phyloP scores from a whole-genome alignment of 2,888 invertebrate genomes.

The Hirtodrosophila cameraria region DNA sequence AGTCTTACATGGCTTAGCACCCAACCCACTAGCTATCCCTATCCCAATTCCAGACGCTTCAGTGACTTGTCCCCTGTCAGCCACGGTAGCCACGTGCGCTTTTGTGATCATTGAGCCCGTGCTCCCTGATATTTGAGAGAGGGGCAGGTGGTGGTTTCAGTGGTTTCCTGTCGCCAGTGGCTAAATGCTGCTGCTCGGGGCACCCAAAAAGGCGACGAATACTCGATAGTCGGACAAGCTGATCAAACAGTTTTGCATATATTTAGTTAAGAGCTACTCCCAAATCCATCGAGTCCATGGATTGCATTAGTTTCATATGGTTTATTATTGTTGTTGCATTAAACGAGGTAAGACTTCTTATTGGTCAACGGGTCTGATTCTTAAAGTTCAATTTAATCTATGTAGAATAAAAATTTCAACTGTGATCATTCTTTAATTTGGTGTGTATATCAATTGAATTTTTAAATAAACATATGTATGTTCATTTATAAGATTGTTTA shows the following conservation, averaged over 20 bases:
- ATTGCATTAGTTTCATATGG: too few relatives aligned
- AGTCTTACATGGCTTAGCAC: constrained; percentile 31
- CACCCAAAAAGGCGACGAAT: constrained; percentile 62
- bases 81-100: constrained; percentile 59
- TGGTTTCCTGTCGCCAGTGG: constrained; percentile 62
- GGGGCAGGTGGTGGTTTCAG: background rate
- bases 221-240: constrained; percentile 71
- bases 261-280: too few relatives aligned
- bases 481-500: too few relatives aligned
- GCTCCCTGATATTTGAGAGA: background rate
- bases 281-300: too few relatives aligned
- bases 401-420: too few relatives aligned
- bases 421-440: too few relatives aligned
- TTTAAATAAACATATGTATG: too few relatives aligned
- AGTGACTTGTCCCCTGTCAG: constrained; percentile 52
- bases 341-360: too few relatives aligned
- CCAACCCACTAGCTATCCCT: background rate
- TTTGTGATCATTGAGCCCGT: constrained; percentile 1
- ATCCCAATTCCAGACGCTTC: constrained; percentile 5
- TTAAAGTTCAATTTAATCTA: too few relatives aligned
- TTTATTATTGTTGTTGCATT: too few relatives aligned
- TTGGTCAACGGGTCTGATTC: too few relatives aligned
- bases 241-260: constrained; percentile 63
- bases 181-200: constrained; percentile 22
- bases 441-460: too few relatives aligned